Percentiles rank a stretch among this genome's conserved stretches.
phyloP scores from a whole-genome alignment of 2,797 vertebrate genomes.

The Novumbra hubbsi region DNA sequence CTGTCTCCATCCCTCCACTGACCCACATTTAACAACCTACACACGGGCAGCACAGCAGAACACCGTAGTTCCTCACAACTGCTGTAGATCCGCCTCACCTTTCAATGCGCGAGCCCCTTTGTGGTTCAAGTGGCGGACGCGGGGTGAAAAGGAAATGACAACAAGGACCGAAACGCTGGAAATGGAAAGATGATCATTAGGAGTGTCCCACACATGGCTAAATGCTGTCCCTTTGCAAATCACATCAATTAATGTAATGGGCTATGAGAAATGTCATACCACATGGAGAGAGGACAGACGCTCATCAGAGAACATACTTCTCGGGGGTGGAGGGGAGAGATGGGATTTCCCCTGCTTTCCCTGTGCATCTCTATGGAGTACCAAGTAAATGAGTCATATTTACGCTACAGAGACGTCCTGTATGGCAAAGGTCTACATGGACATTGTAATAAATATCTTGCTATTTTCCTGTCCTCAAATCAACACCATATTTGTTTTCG shows the following conservation, averaged over 20 bases:
- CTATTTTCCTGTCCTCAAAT: no score
- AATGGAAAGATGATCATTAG: conserved; percentile 81
- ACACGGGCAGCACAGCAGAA: conserved; percentile 58
- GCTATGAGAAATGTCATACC: conserved; percentile 76
- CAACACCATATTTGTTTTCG: no score
- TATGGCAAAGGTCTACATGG: no score
- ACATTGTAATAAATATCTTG: no score
- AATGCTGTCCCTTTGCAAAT: conserved; percentile 77
- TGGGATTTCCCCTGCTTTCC: conserved; percentile 66
- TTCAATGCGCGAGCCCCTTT: conserved; percentile 46
- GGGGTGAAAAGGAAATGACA: conserved; percentile 64
- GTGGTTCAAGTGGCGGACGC: conserved; percentile 54
- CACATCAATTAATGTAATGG: conserved; percentile 80
- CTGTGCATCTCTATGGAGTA: conserved; percentile 51
- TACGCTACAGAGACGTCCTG: conserved; percentile 22
- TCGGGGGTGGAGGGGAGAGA: conserved; percentile 73
- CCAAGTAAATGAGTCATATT: conserved; percentile 31
- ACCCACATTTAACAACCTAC: conserved; percentile 74
- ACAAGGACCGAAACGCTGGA: conserved; percentile 73
- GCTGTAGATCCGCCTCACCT: conserved; percentile 50
- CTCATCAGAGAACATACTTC: conserved; percentile 76
- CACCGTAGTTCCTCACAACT: conserved; percentile 45
- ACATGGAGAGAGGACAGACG: conserved; percentile 73
- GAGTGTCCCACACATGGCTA: conserved; percentile 78
- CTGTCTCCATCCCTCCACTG: conserved; percentile 75